These are phyloP conservation scores for Leuciscus waleckii DNA, from an alignment of 2,797 vertebrate genomes.

Conservation along the genomic window DNA sequence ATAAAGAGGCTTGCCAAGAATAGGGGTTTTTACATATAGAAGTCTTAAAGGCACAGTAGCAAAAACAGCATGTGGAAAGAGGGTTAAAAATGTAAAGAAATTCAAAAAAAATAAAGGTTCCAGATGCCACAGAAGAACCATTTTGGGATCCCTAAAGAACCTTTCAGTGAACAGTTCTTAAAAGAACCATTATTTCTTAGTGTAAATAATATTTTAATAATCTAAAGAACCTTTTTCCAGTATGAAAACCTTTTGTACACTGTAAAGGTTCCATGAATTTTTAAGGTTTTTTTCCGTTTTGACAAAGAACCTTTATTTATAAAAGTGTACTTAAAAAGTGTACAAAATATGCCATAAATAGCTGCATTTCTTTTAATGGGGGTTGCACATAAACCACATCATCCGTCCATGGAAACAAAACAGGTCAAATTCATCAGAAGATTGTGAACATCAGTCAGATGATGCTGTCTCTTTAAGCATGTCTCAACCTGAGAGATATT, in stretches of 20 bases:
- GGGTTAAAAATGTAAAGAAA: not conserved
- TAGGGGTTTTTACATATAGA: not conserved
- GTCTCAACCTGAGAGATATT: constrained; percentile 48
- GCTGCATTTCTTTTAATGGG: not conserved
- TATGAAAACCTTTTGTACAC: not conserved
- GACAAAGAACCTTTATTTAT: not conserved
- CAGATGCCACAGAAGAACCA: not conserved
- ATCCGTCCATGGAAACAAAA: not conserved
- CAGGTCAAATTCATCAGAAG: not conserved
- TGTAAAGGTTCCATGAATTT: not conserved
- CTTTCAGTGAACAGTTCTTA: not conserved
- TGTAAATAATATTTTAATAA: not conserved
- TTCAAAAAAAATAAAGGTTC: not conserved
- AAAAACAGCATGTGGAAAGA: not conserved
- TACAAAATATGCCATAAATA: not conserved
- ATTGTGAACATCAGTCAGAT: constrained; percentile 23
- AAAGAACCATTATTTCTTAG: not conserved
- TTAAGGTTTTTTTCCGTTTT: not conserved
- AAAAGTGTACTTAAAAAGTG: not conserved
- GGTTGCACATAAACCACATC: not conserved
- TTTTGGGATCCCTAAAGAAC: not conserved
- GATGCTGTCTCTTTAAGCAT: constrained; percentile 51
- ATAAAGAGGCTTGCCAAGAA: constrained; percentile 1
- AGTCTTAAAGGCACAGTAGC: not conserved
- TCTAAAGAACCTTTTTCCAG: not conserved